Evolutionary conservation across 2,113 vertebrate species (phyloP).

Genomic region (Theropithecus gelada): DNA sequence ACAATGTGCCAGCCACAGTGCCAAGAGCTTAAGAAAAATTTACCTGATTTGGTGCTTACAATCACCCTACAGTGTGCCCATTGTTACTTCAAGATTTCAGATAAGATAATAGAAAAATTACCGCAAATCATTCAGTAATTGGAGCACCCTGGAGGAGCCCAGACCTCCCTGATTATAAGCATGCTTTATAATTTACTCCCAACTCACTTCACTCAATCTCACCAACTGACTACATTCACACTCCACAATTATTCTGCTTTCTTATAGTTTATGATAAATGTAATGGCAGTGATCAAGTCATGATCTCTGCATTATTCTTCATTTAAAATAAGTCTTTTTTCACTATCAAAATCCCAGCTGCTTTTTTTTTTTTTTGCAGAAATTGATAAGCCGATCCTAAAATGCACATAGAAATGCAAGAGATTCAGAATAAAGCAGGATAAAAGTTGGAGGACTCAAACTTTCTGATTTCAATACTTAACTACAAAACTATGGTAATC

Average conservation of each 20-base stretch:
- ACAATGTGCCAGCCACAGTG: not conserved
- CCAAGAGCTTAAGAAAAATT: slow-evolving; percentile 6
- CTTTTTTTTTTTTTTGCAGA: not conserved
- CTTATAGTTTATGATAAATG: not conserved
- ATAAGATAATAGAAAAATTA: not conserved
- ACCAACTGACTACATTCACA: not conserved
- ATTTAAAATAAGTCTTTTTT: not conserved
- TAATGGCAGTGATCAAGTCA: not conserved
- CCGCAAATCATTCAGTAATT: not conserved
- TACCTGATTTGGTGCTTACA: not conserved
- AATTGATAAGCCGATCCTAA: not conserved
- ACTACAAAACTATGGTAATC: not conserved
- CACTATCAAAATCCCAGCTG: not conserved
- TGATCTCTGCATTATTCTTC: not conserved
- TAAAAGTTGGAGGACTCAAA: not conserved
- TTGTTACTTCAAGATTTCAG: not conserved
- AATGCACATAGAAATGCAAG: not conserved
- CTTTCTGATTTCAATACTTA: not conserved
- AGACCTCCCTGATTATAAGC: not conserved
- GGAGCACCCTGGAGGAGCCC: not conserved
- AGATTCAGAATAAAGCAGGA: not conserved
- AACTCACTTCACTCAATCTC: not conserved
- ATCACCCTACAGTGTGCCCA: not conserved
- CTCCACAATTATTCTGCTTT: not conserved
- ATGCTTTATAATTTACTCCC: not conserved